Evolutionary conservation across 2,113 vertebrate species (phyloP).

Genomic region (Nansenia antarctica): DNA sequence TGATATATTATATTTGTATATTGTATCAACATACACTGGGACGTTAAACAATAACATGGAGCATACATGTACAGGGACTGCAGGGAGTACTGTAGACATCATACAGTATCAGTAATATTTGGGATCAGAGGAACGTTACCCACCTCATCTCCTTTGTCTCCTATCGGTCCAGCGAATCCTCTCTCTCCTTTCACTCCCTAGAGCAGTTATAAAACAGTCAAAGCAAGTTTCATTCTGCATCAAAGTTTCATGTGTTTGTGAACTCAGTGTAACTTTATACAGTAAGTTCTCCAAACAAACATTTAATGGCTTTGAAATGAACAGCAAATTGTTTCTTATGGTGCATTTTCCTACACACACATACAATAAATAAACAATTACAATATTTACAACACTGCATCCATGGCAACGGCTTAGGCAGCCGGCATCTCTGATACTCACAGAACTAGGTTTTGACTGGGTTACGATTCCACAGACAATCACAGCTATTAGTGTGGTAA

Average conservation of each 20-base stretch:
- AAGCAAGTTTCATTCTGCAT: neutral
- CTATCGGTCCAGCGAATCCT: slow-evolving; percentile 87
- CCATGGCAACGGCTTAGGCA: slow-evolving; percentile 67
- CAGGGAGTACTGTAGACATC: too few relatives aligned
- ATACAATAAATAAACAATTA: too few relatives aligned
- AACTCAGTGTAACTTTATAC: neutral
- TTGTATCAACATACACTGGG: too few relatives aligned
- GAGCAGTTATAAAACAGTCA: neutral
- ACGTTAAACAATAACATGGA: too few relatives aligned
- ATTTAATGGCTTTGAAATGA: neutral
- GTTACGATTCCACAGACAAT: too few relatives aligned
- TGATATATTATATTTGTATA: too few relatives aligned
- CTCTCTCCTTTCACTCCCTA: slow-evolving; percentile 96
- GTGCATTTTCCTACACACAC: too few relatives aligned
- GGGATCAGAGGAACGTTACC: slow-evolving; percentile 42
- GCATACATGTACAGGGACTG: too few relatives aligned
- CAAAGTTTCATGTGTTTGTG: neutral
- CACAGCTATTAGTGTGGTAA: too few relatives aligned
- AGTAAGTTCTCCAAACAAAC: neutral
- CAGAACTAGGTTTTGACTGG: too few relatives aligned
- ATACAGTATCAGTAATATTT: too few relatives aligned
- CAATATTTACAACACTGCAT: slow-evolving; percentile 33
- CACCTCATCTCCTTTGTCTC: slow-evolving; percentile 96
- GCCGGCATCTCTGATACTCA: slow-evolving; percentile 15
- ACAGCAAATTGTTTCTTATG: too few relatives aligned